Evolutionary conservation across 2,888 invertebrate genomes (phyloP), one percentile per base, ranked within the genome.

Genomic region (Nomada flava): DNA sequence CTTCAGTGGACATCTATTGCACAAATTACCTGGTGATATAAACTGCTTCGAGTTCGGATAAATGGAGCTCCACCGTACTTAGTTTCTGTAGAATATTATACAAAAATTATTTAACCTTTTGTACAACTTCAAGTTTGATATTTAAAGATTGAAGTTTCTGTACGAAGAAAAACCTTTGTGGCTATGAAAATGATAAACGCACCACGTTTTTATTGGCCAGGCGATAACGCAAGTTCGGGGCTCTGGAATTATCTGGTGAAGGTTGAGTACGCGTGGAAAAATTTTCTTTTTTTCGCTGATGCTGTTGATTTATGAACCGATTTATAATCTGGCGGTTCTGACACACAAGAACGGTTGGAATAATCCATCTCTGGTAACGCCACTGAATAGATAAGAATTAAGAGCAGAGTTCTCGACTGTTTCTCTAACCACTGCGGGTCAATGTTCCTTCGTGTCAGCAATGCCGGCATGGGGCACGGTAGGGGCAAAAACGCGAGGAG

Each of bases 251-350:
- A 36, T 36, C 36, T 0, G 36, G 44, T 62, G 44, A 26, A 75
- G 2, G 0, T 18, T 18, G 50, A n/a, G 23, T 53, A 36, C 5
- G 0, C 23, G 18, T 15, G 29, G 52, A 53, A 60, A 44, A 73
- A 20, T 73, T 77, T 29, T n/a, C 26, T 60, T 36, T 36, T 7
- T 36, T 36, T 57, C 7, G 11, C 13, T 13, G 36, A 42, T 29
- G 20, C 29, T 29, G 50, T 53, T 76, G 76, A 70, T 76, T 79
- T 70, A 71, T 59, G 52, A 59, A 42, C 18, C n/a, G 53, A 18
- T 62, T 57, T 62, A 69, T 79, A 68, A 69, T 68, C 36, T 42
- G 44, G 36, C 26, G 68, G 52, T 79, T 70, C 36, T 53, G 60
- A 70, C 29, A 50, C 42, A 53, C 53, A 76, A n/a, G 57, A 36